These are phyloP conservation scores for Theonella swinhoei DNA, from an alignment of 37 sponge, comb jelly and placozoan genomes.

Conservation along the genomic window DNA sequence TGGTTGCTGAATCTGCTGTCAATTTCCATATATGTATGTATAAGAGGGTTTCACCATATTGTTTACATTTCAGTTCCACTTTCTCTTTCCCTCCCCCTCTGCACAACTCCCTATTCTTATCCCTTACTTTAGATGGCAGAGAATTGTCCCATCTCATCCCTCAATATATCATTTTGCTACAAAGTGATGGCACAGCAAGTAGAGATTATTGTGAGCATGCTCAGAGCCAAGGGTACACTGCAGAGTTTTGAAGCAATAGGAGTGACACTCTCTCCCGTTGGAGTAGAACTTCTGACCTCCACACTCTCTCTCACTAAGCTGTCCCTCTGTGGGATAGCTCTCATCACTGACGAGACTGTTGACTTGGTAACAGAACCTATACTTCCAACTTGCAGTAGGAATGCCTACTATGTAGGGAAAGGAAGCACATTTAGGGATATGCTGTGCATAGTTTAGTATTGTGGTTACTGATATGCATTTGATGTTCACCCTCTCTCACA, in stretches of 20 bases:
- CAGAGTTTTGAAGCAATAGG: slow-evolving; percentile 43
- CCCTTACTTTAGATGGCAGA: slow-evolving; percentile 60
- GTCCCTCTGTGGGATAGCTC: slow-evolving; percentile 56
- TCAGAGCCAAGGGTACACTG: slow-evolving; percentile 43
- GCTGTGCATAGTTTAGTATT: background rate
- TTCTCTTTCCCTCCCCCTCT: no score
- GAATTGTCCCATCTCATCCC: slow-evolving; percentile 26
- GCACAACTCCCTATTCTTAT: no score
- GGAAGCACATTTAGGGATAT: background rate
- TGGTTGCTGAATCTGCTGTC: no score
- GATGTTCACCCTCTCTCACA: background rate
- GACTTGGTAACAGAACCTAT: slow-evolving; percentile 25
- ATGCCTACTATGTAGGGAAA: no score
- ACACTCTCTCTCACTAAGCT: slow-evolving; percentile 45
- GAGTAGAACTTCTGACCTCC: slow-evolving; percentile 39
- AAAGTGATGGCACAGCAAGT: slow-evolving; percentile 25
- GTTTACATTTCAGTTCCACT: no score
- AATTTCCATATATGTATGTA: no score
- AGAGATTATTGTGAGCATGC: slow-evolving; percentile 37
- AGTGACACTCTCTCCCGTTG: slow-evolving; percentile 6
- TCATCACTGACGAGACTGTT: slow-evolving; percentile 35
- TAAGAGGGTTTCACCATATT: no score
- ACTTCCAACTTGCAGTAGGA: background rate
- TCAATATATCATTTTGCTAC: slow-evolving; percentile 71
- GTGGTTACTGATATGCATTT: background rate